Conservation (phyloP, 2,113 vertebrate species). For the Mungos mungo region DNA sequence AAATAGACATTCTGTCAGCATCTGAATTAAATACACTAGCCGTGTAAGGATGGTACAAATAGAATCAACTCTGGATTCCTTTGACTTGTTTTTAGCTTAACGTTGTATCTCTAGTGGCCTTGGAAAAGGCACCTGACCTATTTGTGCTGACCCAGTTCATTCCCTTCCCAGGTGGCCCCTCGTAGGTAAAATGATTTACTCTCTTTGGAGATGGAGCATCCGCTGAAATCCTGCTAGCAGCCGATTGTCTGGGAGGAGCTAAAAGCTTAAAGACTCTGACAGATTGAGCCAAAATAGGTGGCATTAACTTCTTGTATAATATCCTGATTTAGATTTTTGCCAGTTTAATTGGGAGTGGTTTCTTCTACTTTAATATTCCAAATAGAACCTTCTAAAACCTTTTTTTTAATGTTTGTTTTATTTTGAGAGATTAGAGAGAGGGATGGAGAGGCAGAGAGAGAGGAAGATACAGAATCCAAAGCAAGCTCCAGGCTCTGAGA, state of each 20-base stretch:
- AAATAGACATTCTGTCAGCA: not conserved
- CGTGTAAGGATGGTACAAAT: not conserved
- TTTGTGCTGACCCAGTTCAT: not conserved
- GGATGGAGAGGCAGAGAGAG: too few species aligned
- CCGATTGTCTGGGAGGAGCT: not conserved
- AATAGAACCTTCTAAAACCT: not conserved
- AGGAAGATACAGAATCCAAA: too few species aligned
- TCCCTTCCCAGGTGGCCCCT: not conserved
- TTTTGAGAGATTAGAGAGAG: too few species aligned
- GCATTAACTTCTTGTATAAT: not conserved
- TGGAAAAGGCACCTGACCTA: not conserved
- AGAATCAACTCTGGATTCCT: not conserved
- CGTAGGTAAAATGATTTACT: not conserved
- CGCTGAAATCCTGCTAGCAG: not conserved
- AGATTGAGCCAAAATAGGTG: not conserved
- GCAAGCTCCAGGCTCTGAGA: too few species aligned
- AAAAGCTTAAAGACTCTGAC: not conserved
- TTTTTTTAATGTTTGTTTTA: too few species aligned
- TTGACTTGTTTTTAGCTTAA: slow-evolving; percentile 12
- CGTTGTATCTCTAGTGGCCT: not conserved
- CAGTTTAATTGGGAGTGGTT: not conserved
- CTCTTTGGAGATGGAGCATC: not conserved
- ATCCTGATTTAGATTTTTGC: not conserved
- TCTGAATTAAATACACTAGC: not conserved
- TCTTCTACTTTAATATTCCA: not conserved